phyloP scores from a whole-genome alignment of 2,113 vertebrate species.

The Asarcornis scutulata region DNA sequence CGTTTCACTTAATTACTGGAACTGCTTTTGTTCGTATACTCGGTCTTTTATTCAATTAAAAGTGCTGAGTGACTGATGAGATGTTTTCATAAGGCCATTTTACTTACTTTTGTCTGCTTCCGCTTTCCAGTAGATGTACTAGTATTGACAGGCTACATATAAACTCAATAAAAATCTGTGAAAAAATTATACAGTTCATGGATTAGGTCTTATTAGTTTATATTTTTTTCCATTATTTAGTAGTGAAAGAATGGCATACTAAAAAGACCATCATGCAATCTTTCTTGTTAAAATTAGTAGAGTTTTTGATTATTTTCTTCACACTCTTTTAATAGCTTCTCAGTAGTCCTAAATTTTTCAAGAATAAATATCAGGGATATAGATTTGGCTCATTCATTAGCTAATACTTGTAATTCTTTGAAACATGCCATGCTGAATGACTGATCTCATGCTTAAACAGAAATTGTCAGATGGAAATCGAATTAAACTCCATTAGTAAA shows the following conservation, averaged over 20 bases:
- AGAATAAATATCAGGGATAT: neutral
- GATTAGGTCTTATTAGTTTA: neutral
- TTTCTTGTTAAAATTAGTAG: neutral
- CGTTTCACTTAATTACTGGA: neutral
- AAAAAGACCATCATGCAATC: neutral
- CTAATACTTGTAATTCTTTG: neutral
- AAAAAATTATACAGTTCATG: neutral
- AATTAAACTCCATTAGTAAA: constrained; percentile 52
- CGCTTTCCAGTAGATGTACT: neutral
- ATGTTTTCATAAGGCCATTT: neutral
- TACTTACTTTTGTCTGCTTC: neutral
- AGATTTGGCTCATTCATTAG: neutral
- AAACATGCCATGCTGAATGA: neutral
- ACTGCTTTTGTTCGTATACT: neutral
- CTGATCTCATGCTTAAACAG: neutral
- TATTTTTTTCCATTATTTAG: neutral
- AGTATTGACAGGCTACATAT: neutral
- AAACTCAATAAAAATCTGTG: neutral
- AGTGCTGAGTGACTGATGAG: neutral
- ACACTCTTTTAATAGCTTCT: neutral
- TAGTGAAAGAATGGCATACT: neutral
- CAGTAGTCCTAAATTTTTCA: neutral
- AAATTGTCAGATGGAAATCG: constrained; percentile 22
- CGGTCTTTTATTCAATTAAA: neutral
- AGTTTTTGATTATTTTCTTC: neutral